Evolutionary conservation across 2,113 vertebrate species (phyloP).

Genomic region (Craseonycteris thonglongyai): DNA sequence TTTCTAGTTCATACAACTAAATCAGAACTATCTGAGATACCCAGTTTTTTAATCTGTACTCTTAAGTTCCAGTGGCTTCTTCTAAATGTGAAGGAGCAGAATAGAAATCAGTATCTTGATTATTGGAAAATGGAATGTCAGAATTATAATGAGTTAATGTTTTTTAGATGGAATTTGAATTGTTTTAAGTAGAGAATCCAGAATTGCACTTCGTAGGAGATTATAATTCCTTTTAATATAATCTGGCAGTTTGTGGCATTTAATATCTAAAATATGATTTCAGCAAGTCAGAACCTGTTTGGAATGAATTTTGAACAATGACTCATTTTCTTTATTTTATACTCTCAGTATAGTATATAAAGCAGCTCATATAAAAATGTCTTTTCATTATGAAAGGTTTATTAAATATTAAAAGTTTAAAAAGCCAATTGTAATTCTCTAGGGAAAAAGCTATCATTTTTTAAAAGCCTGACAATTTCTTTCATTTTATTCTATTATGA

Average conservation of each 20-base stretch:
- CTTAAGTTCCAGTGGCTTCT: not conserved
- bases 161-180: not conserved
- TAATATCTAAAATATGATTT: slow-evolving; percentile 35
- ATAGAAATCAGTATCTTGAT: not conserved
- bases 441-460: not conserved
- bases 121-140: not conserved
- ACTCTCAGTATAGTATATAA: not conserved
- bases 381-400: not conserved
- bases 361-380: not conserved
- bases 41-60: not conserved
- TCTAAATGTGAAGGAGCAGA: not conserved
- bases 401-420: not conserved
- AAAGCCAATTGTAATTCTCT: not conserved
- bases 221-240: slow-evolving; percentile 32
- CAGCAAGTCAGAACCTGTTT: slow-evolving; percentile 27
- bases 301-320: not conserved
- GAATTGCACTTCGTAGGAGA: not conserved
- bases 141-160: slow-evolving; percentile 10
- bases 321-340: slow-evolving; percentile 30
- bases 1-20: not conserved
- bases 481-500: not conserved
- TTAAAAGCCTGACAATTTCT: not conserved
- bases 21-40: not conserved
- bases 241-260: not conserved
- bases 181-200: slow-evolving; percentile 24